These are phyloP conservation scores for Bibio marci DNA, from an alignment of 2,888 invertebrate genomes.

Conservation along the genomic window DNA sequence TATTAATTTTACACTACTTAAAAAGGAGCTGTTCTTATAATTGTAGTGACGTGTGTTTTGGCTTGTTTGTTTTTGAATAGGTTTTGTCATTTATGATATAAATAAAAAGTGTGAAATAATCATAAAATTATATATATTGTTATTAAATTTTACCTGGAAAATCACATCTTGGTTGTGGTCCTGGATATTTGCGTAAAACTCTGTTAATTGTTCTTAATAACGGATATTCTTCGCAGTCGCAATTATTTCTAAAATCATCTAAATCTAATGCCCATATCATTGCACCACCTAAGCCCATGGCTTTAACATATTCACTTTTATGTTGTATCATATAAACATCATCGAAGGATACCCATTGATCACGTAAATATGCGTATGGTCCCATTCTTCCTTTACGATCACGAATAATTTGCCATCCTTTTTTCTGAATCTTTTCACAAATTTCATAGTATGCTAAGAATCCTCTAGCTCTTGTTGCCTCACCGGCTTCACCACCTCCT, in stretches of 20 bases:
- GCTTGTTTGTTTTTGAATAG: too few species aligned
- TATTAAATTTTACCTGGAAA: too few species aligned
- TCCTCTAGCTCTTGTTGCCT: slow-evolving; percentile 71
- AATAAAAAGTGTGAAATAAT: too few species aligned
- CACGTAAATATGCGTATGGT: slow-evolving; percentile 64
- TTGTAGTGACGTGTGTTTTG: too few species aligned
- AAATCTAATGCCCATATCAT: slow-evolving; percentile 85
- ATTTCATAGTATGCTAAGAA: slow-evolving; percentile 84
- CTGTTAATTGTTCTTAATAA: slow-evolving; percentile 63
- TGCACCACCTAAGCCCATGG: slow-evolving; percentile 64
- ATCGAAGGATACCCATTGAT: slow-evolving; percentile 91
- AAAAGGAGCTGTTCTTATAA: too few species aligned
- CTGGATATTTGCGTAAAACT: slow-evolving; percentile 50
- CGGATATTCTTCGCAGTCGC: slow-evolving; percentile 68
- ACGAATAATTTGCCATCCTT: slow-evolving; percentile 61
- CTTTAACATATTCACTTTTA: slow-evolving; percentile 65
- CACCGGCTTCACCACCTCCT: slow-evolving; percentile 79
- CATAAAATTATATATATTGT: too few species aligned
- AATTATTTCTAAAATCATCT: slow-evolving; percentile 69
- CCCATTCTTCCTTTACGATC: slow-evolving; percentile 71
- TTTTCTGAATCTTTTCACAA: slow-evolving; percentile 55
- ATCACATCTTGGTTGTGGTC: slow-evolving; percentile 44
- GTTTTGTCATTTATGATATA: too few species aligned
- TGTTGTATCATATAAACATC: slow-evolving; percentile 68
- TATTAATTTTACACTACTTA: too few species aligned